A percentile compares a stretch with the other conserved stretches of the same genome.
These are phyloP conservation scores for Autographa pulchrina DNA, from an alignment of 2,888 invertebrate species.

Conservation along the genomic window DNA sequence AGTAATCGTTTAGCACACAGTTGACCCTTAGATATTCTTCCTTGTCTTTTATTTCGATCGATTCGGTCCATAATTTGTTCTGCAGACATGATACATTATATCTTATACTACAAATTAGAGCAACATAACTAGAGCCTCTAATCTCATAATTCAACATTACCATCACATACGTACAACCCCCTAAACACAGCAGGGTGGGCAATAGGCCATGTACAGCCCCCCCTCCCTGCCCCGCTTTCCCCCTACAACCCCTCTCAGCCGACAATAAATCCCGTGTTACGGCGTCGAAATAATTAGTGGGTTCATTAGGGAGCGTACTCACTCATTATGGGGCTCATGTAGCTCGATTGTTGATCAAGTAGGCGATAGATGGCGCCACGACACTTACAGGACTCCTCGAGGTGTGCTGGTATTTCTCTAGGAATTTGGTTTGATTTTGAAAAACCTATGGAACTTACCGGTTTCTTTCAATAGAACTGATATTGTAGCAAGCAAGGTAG, in stretches of 20 bases:
- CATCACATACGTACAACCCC: constrained; percentile 13
- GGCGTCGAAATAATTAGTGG: constrained; percentile 67
- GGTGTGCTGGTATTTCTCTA: background rate
- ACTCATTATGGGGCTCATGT: constrained; percentile 50
- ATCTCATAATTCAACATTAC: background rate
- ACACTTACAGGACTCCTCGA: constrained; percentile 5
- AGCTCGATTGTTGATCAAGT: constrained; percentile 35
- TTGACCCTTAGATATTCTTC: no score
- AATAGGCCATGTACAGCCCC: constrained; percentile 38
- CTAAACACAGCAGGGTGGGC: constrained; percentile 44
- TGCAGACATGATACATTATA: background rate
- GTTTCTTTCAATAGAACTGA: no score
- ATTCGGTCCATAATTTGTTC: no score
- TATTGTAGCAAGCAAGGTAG: no score
- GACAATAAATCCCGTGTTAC: constrained; percentile 65
- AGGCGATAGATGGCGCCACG: constrained; percentile 24
- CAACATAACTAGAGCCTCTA: background rate
- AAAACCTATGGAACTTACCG: no score
- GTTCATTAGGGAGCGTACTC: constrained; percentile 63
- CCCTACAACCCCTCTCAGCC: background rate
- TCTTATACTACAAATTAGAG: no score
- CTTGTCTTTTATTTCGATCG: no score
- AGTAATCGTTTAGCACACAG: no score
- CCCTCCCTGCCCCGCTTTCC: background rate
- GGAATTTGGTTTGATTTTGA: no score